Evolutionary conservation across 2,888 invertebrate species (phyloP).

Genomic region (Phortica magna): DNA sequence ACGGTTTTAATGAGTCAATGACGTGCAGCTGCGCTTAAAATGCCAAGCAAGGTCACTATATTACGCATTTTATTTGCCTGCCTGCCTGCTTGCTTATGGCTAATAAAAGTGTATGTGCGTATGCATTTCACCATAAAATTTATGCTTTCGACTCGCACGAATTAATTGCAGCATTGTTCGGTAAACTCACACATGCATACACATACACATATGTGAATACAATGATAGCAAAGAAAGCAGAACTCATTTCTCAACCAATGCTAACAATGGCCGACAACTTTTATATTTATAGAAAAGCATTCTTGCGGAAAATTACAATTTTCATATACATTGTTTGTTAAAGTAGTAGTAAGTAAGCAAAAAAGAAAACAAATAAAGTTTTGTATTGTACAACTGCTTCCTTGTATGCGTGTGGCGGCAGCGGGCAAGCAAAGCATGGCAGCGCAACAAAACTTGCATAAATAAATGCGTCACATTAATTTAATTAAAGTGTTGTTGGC

Average conservation of each 20-base stretch:
- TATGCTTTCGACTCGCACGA: background rate
- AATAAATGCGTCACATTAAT: background rate
- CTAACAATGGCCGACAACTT: conserved; percentile 4
- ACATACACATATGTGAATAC: conserved; percentile 15
- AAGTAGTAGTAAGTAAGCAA: background rate
- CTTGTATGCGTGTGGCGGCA: background rate
- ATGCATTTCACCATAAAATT: conserved; percentile 40
- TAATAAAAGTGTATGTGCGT: conserved; percentile 33
- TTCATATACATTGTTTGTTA: conserved; percentile 49
- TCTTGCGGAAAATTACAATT: conserved; percentile 64
- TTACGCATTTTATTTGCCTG: conserved; percentile 1
- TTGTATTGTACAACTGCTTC: background rate
- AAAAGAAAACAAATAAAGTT: background rate
- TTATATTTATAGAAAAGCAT: conserved; percentile 44
- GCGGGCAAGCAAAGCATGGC: conserved; percentile 30
- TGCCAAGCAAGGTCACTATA: background rate
- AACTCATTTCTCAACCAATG: background rate
- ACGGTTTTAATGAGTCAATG: too few species aligned
- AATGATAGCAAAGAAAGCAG: conserved; percentile 11
- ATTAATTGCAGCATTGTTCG: conserved; percentile 29
- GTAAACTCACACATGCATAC: conserved; percentile 6
- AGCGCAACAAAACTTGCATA: background rate
- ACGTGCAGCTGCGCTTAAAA: background rate
- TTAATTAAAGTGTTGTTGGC: conserved; percentile 11
- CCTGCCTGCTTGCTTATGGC: background rate